Evolutionary conservation across 1,140 invertebrate genomes (phyloP), one percentile per base, ranked within the genome.

Genomic region (Leptonema lineaticorne): DNA sequence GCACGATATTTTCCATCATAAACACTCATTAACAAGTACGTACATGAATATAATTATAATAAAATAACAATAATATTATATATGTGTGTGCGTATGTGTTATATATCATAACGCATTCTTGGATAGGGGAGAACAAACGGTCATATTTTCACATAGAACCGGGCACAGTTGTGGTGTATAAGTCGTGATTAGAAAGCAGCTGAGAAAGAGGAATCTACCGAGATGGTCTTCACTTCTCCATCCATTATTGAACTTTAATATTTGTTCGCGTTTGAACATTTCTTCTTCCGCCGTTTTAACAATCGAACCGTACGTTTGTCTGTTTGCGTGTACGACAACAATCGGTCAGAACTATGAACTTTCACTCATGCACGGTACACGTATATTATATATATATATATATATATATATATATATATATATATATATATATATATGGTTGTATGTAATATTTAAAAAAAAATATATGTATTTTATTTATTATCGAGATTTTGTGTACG

Each of bases 161-260:
- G 27, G 22, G n/a, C n/a, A n/a, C n/a, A n/a, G n/a, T n/a, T n/a
- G n/a, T n/a, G n/a, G n/a, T n/a, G n/a, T n/a, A n/a, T n/a, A n/a
- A 53, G 20, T 53, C 50, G 50, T 53, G 50, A 53, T 53, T 53
- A 53, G 50, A 53, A 53, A 53, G 50, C n/a, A n/a, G n/a, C 50
- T 53, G 50, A 53, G 50, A 53, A 53, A 20, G n/a, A 53, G 16
- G 27, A 20, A 24, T 53, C 50, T 53, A 26, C 50, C 50, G 50
- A 53, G 50, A 53, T 53, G 50, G 50, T 24, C n/a, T n/a, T n/a
- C n/a, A n/a, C n/a, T n/a, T n/a, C n/a, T 53, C 22, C 18, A 26
- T 53, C 22, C 27, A 53, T 53, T 53, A 53, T 53, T 24, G 50
- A 53, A 53, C 50, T 24, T 53, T 53, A 53, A 53, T 53, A 53